A percentile compares a stretch with the other conserved stretches of the same genome.
These are phyloP conservation scores for Nemapogon koenigi DNA, from an alignment of 2,888 invertebrate species.

Conservation along the genomic window DNA sequence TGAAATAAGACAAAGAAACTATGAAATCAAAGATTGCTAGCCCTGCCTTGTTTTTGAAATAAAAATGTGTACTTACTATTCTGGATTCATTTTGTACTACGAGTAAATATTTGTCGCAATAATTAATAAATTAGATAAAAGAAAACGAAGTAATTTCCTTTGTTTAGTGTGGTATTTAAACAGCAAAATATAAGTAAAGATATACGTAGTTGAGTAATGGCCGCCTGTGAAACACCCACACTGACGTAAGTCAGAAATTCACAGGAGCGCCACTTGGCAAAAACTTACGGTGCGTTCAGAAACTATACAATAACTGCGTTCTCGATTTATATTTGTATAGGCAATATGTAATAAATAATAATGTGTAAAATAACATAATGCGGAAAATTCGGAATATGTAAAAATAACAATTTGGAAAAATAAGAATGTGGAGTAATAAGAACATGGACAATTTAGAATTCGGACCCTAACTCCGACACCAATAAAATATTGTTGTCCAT, in stretches of 20 bases:
- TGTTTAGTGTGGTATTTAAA: slow-evolving; percentile 48
- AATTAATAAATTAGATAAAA: background rate
- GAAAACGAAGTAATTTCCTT: slow-evolving; percentile 32
- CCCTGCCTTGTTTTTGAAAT: slow-evolving; percentile 42
- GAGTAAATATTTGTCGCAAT: slow-evolving; percentile 2
- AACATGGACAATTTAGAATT: too few relatives aligned
- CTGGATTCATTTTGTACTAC: slow-evolving; percentile 75
- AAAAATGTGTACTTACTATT: slow-evolving; percentile 74
- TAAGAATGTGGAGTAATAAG: too few relatives aligned
- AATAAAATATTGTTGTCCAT: too few relatives aligned
- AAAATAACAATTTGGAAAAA: too few relatives aligned
- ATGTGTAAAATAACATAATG: too few relatives aligned
- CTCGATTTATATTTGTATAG: too few relatives aligned
- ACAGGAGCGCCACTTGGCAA: slow-evolving; percentile 63
- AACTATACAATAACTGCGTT: slow-evolving; percentile 14
- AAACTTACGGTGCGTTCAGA: slow-evolving; percentile 44
- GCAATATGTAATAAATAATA: too few relatives aligned
- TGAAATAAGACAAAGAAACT: slow-evolving; percentile 36
- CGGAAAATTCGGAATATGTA: too few relatives aligned
- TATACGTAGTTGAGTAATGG: slow-evolving; percentile 63
- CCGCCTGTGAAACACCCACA: slow-evolving; percentile 60
- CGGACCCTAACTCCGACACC: too few relatives aligned
- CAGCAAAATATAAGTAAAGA: slow-evolving; percentile 47
- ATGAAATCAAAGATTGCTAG: slow-evolving; percentile 37
- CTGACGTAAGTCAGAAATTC: slow-evolving; percentile 57